Evolutionary conservation across 2,888 invertebrate species (phyloP).

Genomic region (Drosophila subsilvestris): DNA sequence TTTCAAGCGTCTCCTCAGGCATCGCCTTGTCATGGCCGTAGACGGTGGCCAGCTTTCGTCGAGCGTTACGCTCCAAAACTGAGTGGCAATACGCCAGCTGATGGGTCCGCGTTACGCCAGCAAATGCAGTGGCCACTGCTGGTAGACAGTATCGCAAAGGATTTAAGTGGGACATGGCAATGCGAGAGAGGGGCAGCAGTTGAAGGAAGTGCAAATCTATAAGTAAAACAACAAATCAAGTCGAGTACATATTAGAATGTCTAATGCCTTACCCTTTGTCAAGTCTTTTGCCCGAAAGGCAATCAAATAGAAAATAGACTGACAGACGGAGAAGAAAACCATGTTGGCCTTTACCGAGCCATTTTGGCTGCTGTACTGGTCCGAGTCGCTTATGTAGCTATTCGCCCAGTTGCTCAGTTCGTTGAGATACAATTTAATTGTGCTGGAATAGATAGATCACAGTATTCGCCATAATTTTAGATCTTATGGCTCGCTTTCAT

Average conservation of each 20-base stretch:
- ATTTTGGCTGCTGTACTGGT: constrained; percentile 79
- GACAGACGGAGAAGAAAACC: constrained; percentile 96
- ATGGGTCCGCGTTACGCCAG: constrained; percentile 91
- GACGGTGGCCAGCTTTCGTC: constrained; percentile 86
- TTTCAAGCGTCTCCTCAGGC: constrained; percentile 84
- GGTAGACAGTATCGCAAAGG: constrained; percentile 93
- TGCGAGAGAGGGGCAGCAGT: constrained; percentile 92
- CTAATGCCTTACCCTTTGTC: constrained; percentile 88
- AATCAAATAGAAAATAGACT: constrained; percentile 96
- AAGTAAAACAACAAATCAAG: not conserved
- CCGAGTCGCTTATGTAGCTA: constrained; percentile 87
- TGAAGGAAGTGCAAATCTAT: constrained; percentile 92
- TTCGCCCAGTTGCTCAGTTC: constrained; percentile 94
- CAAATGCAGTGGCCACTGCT: constrained; percentile 91
- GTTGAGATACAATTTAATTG: constrained; percentile 87
- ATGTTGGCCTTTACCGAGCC: constrained; percentile 89
- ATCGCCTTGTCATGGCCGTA: constrained; percentile 86
- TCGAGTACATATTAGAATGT: not conserved
- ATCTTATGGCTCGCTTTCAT: not conserved
- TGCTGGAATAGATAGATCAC: constrained; percentile 84
- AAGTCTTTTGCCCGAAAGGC: constrained; percentile 95
- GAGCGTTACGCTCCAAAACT: constrained; percentile 92
- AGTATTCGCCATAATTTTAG: not conserved
- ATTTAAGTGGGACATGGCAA: constrained; percentile 94
- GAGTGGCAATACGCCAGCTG: constrained; percentile 97